Conservation (phyloP, 2,113 vertebrate species). For the Pituophis catenifer region DNA sequence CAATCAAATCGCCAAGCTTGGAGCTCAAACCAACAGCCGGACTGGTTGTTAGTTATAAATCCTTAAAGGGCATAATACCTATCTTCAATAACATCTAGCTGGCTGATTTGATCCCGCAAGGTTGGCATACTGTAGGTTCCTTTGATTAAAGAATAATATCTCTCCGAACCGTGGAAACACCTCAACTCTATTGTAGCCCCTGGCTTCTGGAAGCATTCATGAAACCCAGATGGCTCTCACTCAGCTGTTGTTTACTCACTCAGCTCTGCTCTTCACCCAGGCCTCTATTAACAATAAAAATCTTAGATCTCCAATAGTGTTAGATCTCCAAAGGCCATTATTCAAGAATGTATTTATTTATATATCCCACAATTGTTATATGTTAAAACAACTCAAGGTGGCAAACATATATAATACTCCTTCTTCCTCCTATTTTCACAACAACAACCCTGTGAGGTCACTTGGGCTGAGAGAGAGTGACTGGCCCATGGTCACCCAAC, state of each 20-base stretch:
- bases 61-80: not conserved
- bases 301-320: not conserved
- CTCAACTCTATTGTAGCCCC: not conserved
- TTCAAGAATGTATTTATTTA: not conserved
- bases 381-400: not conserved
- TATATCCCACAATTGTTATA: not conserved
- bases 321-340: not conserved
- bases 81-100: not conserved
- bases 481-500: no score
- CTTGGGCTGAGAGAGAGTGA: not conserved
- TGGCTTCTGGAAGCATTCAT: not conserved
- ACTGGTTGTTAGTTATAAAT: not conserved
- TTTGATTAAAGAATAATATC: not conserved
- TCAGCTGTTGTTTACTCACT: not conserved
- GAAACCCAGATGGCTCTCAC: not conserved
- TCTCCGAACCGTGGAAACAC: not conserved
- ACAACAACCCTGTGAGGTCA: not conserved
- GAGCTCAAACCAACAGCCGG: no score
- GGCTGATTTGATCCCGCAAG: not conserved
- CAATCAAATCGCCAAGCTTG: no score
- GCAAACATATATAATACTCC: not conserved
- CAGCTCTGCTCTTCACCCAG: not conserved
- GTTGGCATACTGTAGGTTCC: not conserved
- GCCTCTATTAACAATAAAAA: not conserved
- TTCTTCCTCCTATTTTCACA: not conserved